Conservation (phyloP, 2,113 vertebrate genomes). For the Halichoeres trimaculatus region DNA sequence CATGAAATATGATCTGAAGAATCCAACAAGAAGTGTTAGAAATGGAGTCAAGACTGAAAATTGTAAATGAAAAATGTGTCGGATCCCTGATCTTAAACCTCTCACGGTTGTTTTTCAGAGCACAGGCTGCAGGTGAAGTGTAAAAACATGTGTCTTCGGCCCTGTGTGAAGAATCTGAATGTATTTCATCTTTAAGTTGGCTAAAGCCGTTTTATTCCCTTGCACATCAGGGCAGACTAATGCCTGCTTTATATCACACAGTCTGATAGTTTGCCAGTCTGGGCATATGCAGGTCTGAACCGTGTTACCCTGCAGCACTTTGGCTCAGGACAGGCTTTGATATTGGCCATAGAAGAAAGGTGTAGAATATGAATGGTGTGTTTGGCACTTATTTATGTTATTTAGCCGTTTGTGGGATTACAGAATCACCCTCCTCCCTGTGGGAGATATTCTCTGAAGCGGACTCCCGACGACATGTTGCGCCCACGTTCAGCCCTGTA, state of each 20-base stretch:
- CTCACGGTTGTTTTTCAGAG: neutral
- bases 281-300: constrained; percentile 30
- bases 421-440: constrained; percentile 23
- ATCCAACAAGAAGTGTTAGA: too few relatives aligned
- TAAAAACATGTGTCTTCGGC: neutral
- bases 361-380: constrained; percentile 19
- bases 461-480: constrained; percentile 74
- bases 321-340: constrained; percentile 26
- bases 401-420: constrained; percentile 29
- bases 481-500: constrained; percentile 74
- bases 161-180: constrained; percentile 27
- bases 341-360: neutral
- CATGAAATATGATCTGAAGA: too few relatives aligned
- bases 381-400: constrained; percentile 6
- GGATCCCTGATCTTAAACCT: too few relatives aligned
- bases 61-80: too few relatives aligned
- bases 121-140: neutral
- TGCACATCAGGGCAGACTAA: constrained; percentile 23
- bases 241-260: constrained; percentile 28
- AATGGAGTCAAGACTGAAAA: too few relatives aligned
- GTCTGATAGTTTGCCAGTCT: constrained; percentile 24
- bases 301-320: constrained; percentile 11
- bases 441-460: constrained; percentile 61
- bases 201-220: constrained; percentile 24
- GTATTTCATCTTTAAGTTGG: constrained; percentile 32